Percentiles rank a stretch among this genome's conserved stretches.
Conservation (phyloP, 2,888 invertebrate species). For the Resseliella maxima region DNA sequence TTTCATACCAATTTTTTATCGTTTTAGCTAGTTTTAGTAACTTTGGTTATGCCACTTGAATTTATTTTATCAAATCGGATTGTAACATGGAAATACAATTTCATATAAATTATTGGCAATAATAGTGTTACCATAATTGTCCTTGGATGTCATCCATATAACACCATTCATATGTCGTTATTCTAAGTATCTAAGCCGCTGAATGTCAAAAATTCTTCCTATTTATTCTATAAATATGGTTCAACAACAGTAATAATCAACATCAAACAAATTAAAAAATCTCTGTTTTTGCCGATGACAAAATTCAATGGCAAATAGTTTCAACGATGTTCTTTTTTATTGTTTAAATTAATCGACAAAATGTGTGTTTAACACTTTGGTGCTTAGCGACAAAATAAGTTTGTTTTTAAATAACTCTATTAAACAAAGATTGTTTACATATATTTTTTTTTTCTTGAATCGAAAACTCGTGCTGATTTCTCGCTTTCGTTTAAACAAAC, state of each 20-base stretch:
- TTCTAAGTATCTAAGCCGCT: no score
- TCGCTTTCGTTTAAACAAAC: not conserved
- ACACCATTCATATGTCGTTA: no score
- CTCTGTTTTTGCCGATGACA: not conserved
- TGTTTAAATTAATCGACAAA: not conserved
- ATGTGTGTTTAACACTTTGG: no score
- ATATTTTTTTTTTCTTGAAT: no score
- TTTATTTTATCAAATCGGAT: not conserved
- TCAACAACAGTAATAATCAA: no score
- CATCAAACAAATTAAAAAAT: no score
- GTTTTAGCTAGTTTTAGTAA: not conserved
- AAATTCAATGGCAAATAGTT: no score
- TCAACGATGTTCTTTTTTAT: no score
- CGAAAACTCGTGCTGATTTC: not conserved
- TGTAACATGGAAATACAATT: not conserved
- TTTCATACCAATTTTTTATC: not conserved
- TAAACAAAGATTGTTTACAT: conserved; percentile 2
- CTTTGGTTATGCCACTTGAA: not conserved
- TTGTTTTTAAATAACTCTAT: not conserved
- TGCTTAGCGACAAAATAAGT: not conserved
- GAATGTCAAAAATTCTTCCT: no score
- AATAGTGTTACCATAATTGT: not conserved
- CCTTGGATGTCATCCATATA: not conserved
- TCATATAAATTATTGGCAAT: not conserved
- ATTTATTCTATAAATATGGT: no score